phyloP scores from a whole-genome alignment of 1,140 invertebrate species.

The Drosophila lacertosa region DNA sequence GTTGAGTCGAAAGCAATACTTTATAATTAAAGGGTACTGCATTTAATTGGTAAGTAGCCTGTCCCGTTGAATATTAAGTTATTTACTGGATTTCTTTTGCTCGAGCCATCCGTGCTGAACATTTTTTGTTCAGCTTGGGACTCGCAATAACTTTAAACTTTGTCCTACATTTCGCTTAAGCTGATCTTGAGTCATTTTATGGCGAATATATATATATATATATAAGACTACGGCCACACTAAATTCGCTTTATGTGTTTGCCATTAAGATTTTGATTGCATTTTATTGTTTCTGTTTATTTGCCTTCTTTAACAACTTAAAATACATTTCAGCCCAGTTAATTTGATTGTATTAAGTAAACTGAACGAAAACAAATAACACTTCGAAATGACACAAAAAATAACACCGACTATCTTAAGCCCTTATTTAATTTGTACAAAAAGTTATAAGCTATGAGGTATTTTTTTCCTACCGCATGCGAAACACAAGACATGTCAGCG shows the following conservation, averaged over 20 bases:
- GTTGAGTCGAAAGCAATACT: background rate
- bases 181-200: slow-evolving; percentile 13
- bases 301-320: slow-evolving; percentile 5
- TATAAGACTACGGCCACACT: slow-evolving; percentile 12
- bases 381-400: background rate
- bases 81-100: background rate
- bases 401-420: no score
- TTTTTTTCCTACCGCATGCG: no score
- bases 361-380: background rate
- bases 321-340: slow-evolving; percentile 17
- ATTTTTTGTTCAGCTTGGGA: no score
- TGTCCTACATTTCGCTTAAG: slow-evolving; percentile 5
- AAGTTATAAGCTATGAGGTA: no score
- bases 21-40: slow-evolving; percentile 10
- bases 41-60: slow-evolving; percentile 3
- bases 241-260: slow-evolving; percentile 11
- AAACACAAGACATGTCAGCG: background rate
- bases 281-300: slow-evolving; percentile 15
- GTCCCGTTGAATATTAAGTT: background rate
- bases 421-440: no score
- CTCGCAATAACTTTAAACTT: background rate
- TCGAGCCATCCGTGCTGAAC: no score
- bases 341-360: slow-evolving; percentile 8
- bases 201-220: no score
- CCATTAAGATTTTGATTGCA: slow-evolving; percentile 20